phyloP scores from a whole-genome alignment of 2,113 vertebrate species.

The Podocnemis expansa region DNA sequence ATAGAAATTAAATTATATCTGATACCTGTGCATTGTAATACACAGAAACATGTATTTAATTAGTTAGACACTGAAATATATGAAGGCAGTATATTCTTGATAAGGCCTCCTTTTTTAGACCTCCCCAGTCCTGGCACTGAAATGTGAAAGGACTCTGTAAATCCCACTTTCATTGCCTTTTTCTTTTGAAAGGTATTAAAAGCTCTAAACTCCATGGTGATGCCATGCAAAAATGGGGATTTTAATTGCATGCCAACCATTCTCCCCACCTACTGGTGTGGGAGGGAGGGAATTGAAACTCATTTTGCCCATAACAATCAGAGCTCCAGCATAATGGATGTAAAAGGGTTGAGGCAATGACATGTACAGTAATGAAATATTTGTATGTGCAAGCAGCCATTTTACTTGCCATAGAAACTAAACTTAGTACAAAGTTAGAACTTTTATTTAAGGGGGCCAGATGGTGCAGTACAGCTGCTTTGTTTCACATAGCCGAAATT shows the following conservation, averaged over 20 bases:
- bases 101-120: background rate
- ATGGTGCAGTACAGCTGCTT: background rate
- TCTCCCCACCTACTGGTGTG: too few relatives aligned
- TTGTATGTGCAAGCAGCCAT: rapidly evolving
- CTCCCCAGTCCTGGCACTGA: background rate
- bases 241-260: rapidly evolving
- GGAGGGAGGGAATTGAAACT: background rate
- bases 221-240: background rate
- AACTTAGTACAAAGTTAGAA: background rate
- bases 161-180: background rate
- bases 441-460: background rate
- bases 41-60: background rate
- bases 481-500: background rate
- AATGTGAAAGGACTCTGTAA: background rate
- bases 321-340: background rate
- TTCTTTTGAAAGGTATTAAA: background rate
- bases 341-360: background rate
- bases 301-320: background rate
- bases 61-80: background rate
- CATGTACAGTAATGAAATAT: background rate
- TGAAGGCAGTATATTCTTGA: background rate
- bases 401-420: background rate
- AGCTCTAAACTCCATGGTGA: background rate
- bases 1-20: background rate
- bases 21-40: background rate